Evolutionary conservation across 2,797 vertebrate species (phyloP).

Genomic region (Falco novaeseelandiae): DNA sequence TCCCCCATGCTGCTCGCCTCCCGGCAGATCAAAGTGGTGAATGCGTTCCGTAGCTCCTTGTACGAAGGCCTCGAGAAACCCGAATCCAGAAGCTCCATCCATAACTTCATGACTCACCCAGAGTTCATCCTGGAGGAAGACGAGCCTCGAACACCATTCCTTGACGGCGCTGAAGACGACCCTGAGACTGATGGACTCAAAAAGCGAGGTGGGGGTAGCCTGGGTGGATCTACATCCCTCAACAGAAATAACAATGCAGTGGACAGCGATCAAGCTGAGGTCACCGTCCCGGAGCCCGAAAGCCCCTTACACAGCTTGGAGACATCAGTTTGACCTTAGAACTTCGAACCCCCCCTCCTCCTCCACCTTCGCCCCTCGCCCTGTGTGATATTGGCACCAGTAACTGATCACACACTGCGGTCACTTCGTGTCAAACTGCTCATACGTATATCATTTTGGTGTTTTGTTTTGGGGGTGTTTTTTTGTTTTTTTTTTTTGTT

Average conservation of each 20-base stretch:
- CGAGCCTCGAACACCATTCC: constrained; percentile 81
- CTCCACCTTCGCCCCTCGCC: not conserved
- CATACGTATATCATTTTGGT: constrained; percentile 46
- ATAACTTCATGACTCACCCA: constrained; percentile 96
- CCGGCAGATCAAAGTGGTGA: constrained; percentile 95
- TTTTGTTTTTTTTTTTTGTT: not conserved
- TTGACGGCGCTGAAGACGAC: constrained; percentile 80
- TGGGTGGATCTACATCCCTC: constrained; percentile 33
- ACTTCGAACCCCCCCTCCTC: constrained; percentile 17
- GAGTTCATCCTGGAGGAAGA: constrained; percentile 91
- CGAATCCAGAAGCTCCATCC: constrained; percentile 91
- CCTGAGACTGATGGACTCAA: constrained; percentile 62
- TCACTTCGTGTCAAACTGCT: constrained; percentile 63
- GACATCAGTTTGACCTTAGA: constrained; percentile 82
- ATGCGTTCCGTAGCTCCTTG: constrained; percentile 92
- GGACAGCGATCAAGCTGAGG: constrained; percentile 66
- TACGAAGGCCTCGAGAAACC: constrained; percentile 89
- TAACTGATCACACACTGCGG: constrained; percentile 46
- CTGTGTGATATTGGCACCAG: constrained; percentile 49
- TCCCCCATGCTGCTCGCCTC: not conserved
- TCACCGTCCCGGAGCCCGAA: constrained; percentile 69
- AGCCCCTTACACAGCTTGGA: constrained; percentile 80
- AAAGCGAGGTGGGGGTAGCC: constrained; percentile 51
- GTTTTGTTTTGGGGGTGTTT: not conserved
- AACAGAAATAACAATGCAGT: constrained; percentile 81